These are phyloP conservation scores for Oscheius sp. DNA, from an alignment of 2,888 invertebrate species.

Conservation along the genomic window DNA sequence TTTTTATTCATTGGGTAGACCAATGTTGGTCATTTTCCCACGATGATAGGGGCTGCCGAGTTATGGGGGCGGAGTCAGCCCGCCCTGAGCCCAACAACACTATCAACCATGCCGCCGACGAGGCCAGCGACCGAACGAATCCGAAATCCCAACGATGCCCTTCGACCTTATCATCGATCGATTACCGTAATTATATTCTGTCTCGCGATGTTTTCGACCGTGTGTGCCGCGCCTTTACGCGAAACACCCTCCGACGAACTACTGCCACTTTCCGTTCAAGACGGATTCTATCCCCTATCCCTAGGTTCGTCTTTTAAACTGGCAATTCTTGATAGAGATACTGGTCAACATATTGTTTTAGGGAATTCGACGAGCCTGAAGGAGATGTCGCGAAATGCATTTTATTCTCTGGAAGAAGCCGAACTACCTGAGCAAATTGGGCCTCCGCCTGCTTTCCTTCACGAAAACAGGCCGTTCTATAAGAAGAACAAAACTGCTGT, in stretches of 20 bases:
- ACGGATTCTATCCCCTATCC: slow-evolving; percentile 48
- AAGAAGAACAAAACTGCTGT: too few relatives aligned
- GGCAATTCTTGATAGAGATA: not conserved
- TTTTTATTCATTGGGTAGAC: not conserved
- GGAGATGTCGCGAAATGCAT: slow-evolving; percentile 25
- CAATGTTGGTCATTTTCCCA: slow-evolving; percentile 35
- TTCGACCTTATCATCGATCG: slow-evolving; percentile 36
- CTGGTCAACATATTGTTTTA: slow-evolving; percentile 11
- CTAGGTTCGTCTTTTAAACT: slow-evolving; percentile 37
- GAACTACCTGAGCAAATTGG: slow-evolving; percentile 28
- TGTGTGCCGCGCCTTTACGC: slow-evolving; percentile 28
- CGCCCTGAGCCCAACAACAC: slow-evolving; percentile 28
- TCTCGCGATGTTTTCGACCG: slow-evolving; percentile 20
- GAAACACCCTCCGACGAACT: slow-evolving; percentile 38
- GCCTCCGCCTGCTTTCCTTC: not conserved
- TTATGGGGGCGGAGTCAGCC: slow-evolving; percentile 38
- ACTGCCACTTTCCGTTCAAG: slow-evolving; percentile 40
- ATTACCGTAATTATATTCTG: slow-evolving; percentile 20
- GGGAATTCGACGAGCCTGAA: slow-evolving; percentile 31
- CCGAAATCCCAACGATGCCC: slow-evolving; percentile 34
- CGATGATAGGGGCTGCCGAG: slow-evolving; percentile 35
- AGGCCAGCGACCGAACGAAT: slow-evolving; percentile 36
- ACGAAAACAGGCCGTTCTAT: too few relatives aligned
- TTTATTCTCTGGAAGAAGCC: slow-evolving; percentile 27
- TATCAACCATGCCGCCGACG: slow-evolving; percentile 32